Evolutionary conservation across 2,113 vertebrate genomes (phyloP), one percentile per base, ranked within the genome.

Genomic region (Eretmochelys imbricata): DNA sequence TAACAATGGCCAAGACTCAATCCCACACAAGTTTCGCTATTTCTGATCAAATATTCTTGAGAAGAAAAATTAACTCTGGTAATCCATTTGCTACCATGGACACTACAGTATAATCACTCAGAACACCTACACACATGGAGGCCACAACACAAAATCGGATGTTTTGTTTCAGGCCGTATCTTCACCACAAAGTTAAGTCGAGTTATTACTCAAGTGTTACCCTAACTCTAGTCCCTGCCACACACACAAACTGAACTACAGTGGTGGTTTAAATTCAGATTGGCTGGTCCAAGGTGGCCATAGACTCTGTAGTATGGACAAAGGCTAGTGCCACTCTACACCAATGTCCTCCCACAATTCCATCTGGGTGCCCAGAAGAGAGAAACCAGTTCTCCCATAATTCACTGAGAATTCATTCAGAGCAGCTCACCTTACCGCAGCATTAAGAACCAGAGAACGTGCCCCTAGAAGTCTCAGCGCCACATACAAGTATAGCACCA

Each of bases 41-140:
- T 46, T 92, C 91, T 90, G 22, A 95, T 84, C 95, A 84, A 93
- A 96, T 89, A 75, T 14, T 19, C 90, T 50, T 42, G 57, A 22
- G 7, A 78, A 17, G 0, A 76, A n/a, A 25, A 25, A n/a, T 4
- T 2, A 81, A 16, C 81, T 89, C 59, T 82, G 85, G 46, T 65
- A 92, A 84, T 59, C 55, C 24, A 7, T 62, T 95, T 89, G 50
- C 35, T 84, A 19, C 10, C 7, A 31, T 0, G 0, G 4, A 87
- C 84, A 35, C 13, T 42, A 79, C 16, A 59, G 17, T 16, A 54
- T 0, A 0, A 82, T 62, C 51, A 82, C 31, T 94, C 89, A 88
- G 49, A 89, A 84, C 59, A 62, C 27, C 59, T 51, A 90, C 83
- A 87, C 17, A 82, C 94, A 87, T 20, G 20, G 20, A 87, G 20